Base-by-base conservation (phyloP, 2,888 invertebrate species). In the Drosophila infuscata region DNA sequence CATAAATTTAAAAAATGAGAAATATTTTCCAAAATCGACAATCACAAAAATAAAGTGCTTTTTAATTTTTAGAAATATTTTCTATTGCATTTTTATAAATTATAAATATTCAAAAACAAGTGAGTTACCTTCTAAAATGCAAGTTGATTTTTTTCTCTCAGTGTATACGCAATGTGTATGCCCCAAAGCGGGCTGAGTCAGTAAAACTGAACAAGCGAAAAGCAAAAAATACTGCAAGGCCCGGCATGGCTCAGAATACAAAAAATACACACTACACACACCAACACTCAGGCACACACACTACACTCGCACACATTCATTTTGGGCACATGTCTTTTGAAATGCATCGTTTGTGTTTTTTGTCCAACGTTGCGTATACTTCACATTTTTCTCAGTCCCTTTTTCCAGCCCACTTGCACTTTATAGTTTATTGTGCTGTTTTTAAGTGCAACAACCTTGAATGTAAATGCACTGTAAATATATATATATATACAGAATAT, bases 311-410 rank as follows among this genome's bases (percentile, higher is more conserved):
- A 46, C 12, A 20, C 7, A 20, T 46, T 49, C 43, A 60, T 57
- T 57, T 72, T 59, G 15, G 41, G 68, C 46, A 38, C 56, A 51
- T 68, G 64, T 79, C 59, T 64, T 59, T 65, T 81, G 72, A 70
- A 77, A 73, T 73, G 79, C 74, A 66, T 73, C 48, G 76, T 57
- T 68, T 76, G 84, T 79, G 68, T 68, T 79, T 76, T 73, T 79
- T 73, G 74, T 80, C 74, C 82, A 87, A 78, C 81, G 62, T 62
- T 81, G 85, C 83, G 81, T 89, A 82, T 82, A 81, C 59, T 79
- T 38, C 73, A 80, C 80, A 56, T 59, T 66, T 82, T 61, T 70
- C 20, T 46, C 46, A 15, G 46, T 15, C 60, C 58, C 51, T 63
- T 51, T 53, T 65, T 41, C 61, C 58, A 58, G 68, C 59, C 53